Evolutionary conservation across 2,113 vertebrate genomes (phyloP).

Genomic region (Dasyornis broadbenti): DNA sequence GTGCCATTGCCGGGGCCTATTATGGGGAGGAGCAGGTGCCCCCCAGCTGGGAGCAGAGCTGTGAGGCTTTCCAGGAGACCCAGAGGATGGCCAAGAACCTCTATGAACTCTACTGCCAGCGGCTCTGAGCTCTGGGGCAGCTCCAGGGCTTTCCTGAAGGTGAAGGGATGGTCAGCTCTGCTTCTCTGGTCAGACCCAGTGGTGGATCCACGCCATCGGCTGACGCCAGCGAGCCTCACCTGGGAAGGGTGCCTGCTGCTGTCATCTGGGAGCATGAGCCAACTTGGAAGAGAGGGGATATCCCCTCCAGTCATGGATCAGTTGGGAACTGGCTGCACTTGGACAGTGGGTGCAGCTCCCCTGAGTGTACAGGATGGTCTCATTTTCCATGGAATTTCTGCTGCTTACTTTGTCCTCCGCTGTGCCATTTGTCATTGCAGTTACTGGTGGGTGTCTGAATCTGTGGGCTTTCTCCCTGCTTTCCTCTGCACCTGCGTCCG

Average conservation of each 20-base stretch:
- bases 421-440: background rate
- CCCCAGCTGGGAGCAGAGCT: conserved; percentile 85
- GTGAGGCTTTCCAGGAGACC: conserved; percentile 87
- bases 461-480: background rate
- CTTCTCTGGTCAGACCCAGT: background rate
- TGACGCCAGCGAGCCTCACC: fast-evolving
- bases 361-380: background rate
- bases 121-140: background rate
- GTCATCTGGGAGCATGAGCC: background rate
- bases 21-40: conserved; percentile 87
- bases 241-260: background rate
- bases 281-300: background rate
- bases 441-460: background rate
- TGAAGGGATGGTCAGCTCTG: background rate
- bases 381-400: background rate
- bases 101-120: conserved; percentile 78
- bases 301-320: background rate
- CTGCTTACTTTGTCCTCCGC: background rate
- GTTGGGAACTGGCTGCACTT: background rate
- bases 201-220: fast-evolving
- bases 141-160: background rate
- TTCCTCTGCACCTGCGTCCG: background rate
- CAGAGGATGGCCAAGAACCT: conserved; percentile 80
- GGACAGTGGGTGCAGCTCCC: background rate
- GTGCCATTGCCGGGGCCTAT: conserved; percentile 94